These are phyloP conservation scores for Acanthosepion lycidas DNA, from an alignment of 2,888 invertebrate species.

Conservation along the genomic window DNA sequence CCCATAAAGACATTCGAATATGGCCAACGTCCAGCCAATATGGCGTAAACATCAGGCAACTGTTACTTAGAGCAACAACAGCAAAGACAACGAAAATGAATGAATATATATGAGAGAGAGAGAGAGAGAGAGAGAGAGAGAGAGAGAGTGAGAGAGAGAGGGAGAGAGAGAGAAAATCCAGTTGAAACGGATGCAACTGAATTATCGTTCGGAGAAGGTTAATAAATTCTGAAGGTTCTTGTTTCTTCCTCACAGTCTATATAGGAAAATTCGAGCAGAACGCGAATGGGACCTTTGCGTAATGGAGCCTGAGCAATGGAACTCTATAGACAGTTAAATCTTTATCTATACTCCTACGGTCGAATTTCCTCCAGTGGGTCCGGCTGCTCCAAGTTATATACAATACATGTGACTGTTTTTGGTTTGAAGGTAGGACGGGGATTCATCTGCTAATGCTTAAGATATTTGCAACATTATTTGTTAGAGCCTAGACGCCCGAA, in stretches of 20 bases:
- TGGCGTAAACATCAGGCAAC: background rate
- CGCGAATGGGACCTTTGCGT: background rate
- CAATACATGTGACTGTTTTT: background rate
- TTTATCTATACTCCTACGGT: background rate
- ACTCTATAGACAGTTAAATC: background rate
- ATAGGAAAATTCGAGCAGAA: background rate
- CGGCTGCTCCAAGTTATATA: background rate
- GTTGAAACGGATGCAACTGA: background rate
- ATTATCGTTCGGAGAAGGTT: background rate
- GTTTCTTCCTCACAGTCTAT: background rate
- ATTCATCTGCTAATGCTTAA: background rate
- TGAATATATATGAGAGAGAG: no score
- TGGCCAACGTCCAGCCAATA: background rate
- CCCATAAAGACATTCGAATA: background rate
- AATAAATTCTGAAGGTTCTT: background rate
- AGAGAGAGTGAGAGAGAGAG: background rate
- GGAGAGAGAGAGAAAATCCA: background rate
- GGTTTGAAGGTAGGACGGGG: background rate
- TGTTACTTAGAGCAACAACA: background rate
- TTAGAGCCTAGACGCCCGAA: background rate
- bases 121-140: background rate
- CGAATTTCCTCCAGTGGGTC: background rate
- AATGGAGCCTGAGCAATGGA: background rate
- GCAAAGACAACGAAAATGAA: background rate
- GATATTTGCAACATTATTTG: conserved; percentile 2